Conservation (phyloP, 2,888 invertebrate genomes). For the Drymonia ruficornis region DNA sequence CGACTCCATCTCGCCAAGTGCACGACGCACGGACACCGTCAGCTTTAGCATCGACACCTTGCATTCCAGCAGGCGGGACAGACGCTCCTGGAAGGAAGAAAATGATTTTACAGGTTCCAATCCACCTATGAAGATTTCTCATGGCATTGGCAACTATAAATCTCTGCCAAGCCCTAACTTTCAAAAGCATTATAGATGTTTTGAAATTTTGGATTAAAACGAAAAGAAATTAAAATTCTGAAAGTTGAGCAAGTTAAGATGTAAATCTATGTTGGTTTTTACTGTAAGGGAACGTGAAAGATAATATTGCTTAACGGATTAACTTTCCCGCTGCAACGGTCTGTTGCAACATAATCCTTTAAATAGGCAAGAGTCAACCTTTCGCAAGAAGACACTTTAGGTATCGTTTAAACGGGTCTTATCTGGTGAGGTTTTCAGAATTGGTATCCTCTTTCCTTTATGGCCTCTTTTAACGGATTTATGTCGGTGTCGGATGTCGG, state of each 20-base stretch:
- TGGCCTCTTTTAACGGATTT: too few relatives aligned
- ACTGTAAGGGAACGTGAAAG: slow-evolving; percentile 9
- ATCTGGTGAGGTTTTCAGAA: too few relatives aligned
- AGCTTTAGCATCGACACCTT: slow-evolving; percentile 84
- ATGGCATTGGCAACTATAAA: too few relatives aligned
- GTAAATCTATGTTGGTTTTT: neutral
- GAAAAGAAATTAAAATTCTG: neutral
- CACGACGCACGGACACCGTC: slow-evolving; percentile 84
- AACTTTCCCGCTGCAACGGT: slow-evolving; percentile 10
- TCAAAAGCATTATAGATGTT: too few relatives aligned
- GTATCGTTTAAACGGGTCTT: neutral
- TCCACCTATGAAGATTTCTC: neutral
- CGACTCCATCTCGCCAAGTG: slow-evolving; percentile 76
- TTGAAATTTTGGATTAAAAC: too few relatives aligned
- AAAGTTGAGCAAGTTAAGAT: neutral
- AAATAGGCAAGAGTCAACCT: neutral
- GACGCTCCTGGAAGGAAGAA: slow-evolving; percentile 70
- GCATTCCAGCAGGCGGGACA: slow-evolving; percentile 81
- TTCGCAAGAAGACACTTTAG: neutral
- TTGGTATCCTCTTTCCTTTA: too few relatives aligned
- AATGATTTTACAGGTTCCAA: too few relatives aligned
- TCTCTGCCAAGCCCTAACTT: too few relatives aligned
- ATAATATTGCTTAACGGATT: slow-evolving; percentile 17
- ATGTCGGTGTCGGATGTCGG: too few relatives aligned
- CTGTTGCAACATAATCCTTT: slow-evolving; percentile 4